phyloP scores from a whole-genome alignment of 1,140 invertebrate genomes.

The Zaprionus nigranus region DNA sequence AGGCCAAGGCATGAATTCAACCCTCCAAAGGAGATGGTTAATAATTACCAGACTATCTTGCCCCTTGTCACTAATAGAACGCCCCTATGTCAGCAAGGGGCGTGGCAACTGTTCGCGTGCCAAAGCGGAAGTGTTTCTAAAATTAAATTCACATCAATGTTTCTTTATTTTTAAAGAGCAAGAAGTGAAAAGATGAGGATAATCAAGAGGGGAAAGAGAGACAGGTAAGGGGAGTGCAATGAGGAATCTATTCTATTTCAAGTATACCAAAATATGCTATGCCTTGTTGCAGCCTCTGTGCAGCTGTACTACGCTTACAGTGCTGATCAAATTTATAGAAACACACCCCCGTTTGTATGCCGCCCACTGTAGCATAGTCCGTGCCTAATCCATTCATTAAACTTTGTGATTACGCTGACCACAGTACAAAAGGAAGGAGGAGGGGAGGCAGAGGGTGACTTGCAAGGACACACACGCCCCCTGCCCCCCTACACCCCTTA shows the following conservation, averaged over 20 bases:
- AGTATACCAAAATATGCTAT: not conserved
- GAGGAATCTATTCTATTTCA: not conserved
- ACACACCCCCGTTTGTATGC: constrained; percentile 11
- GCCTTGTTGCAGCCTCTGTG: not conserved
- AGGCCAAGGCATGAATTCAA: not conserved
- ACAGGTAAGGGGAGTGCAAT: not conserved
- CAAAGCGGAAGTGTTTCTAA: constrained; percentile 51
- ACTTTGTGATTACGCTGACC: constrained; percentile 78
- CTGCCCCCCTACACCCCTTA: no score
- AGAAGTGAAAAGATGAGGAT: constrained; percentile 13
- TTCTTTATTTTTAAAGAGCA: constrained; percentile 1
- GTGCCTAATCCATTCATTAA: constrained; percentile 76
- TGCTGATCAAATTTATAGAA: constrained; percentile 5
- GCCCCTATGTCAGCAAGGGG: constrained; percentile 42
- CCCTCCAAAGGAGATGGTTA: constrained; percentile 12
- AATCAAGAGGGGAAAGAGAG: not conserved
- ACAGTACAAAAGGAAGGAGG: constrained; percentile 14
- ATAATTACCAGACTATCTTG: constrained; percentile 11
- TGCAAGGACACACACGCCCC: constrained; percentile 13
- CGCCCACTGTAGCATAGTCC: constrained; percentile 2
- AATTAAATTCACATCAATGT: constrained; percentile 69
- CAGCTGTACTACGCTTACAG: not conserved
- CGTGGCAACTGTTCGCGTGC: constrained; percentile 50
- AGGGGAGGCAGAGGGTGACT: constrained; percentile 22
- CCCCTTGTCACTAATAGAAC: constrained; percentile 53